Evolutionary conservation across 2,888 invertebrate genomes (phyloP).

Genomic region (Hylaea fasciaria): DNA sequence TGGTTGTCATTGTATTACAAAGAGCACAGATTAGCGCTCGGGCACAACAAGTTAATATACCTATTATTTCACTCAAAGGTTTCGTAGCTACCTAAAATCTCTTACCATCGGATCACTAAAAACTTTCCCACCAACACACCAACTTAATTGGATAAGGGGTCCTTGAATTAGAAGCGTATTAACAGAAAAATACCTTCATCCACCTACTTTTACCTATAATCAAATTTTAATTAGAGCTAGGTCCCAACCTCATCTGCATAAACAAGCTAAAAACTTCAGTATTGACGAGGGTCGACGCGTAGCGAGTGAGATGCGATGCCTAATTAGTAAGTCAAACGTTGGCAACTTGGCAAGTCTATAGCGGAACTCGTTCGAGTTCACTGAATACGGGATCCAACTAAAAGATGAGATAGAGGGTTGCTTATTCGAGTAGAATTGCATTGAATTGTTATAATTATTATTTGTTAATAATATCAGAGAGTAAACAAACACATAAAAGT

Average conservation of each 20-base stretch:
- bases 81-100: too few species aligned
- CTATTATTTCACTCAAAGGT: too few species aligned
- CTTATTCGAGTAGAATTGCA: background rate
- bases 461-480: background rate
- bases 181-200: too few species aligned
- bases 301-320: constrained; percentile 32
- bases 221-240: constrained; percentile 19
- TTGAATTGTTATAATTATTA: background rate
- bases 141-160: too few species aligned
- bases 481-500: too few species aligned
- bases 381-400: constrained; percentile 14
- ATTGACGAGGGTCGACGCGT: constrained; percentile 34
- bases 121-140: too few species aligned
- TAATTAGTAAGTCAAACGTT: constrained; percentile 53
- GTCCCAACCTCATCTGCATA: constrained; percentile 23
- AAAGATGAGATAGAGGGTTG: constrained; percentile 1
- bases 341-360: constrained; percentile 21
- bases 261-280: constrained; percentile 28
- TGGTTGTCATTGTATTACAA: too few species aligned
- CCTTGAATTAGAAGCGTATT: too few species aligned
- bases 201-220: background rate
- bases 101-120: too few species aligned
- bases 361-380: constrained; percentile 4
- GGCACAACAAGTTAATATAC: too few species aligned
- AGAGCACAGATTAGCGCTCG: too few species aligned